Evolutionary conservation across 2,113 vertebrate species (phyloP).

Genomic region (cat (Felis catus)): DNA sequence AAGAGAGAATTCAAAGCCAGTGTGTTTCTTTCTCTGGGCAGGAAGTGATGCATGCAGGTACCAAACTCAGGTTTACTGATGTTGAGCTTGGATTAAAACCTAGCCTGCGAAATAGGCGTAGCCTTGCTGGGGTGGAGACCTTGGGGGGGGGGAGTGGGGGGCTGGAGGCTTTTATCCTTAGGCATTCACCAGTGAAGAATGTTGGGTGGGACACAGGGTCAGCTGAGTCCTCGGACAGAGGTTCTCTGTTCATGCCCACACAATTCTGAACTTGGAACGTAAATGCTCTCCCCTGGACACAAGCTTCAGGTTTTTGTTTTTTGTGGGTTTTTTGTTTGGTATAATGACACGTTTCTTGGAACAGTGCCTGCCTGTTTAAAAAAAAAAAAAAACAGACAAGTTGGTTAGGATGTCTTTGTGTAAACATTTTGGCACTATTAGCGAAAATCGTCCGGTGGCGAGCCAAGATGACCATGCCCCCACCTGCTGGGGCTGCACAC

Average conservation of each 20-base stretch:
- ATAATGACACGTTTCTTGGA: background rate
- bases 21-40: background rate
- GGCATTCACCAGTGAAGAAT: background rate
- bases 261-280: background rate
- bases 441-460: background rate
- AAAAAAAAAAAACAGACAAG: background rate
- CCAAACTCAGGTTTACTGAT: background rate
- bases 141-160: background rate
- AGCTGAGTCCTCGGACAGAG: background rate
- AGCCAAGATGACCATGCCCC: background rate
- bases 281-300: rapidly evolving
- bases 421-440: background rate
- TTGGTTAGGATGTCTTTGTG: background rate
- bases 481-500: rapidly evolving
- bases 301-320: background rate
- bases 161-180: background rate
- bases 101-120: background rate
- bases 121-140: background rate
- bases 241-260: background rate
- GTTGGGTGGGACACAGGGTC: background rate
- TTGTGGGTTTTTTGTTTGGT: background rate
- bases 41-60: background rate
- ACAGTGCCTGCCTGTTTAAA: background rate
- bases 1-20: slow-evolving; percentile 38
- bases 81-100: background rate